Percentiles rank a stretch among this genome's conserved stretches.
phyloP scores from a whole-genome alignment of 2,797 vertebrate genomes.

The Poecilia wingei region DNA sequence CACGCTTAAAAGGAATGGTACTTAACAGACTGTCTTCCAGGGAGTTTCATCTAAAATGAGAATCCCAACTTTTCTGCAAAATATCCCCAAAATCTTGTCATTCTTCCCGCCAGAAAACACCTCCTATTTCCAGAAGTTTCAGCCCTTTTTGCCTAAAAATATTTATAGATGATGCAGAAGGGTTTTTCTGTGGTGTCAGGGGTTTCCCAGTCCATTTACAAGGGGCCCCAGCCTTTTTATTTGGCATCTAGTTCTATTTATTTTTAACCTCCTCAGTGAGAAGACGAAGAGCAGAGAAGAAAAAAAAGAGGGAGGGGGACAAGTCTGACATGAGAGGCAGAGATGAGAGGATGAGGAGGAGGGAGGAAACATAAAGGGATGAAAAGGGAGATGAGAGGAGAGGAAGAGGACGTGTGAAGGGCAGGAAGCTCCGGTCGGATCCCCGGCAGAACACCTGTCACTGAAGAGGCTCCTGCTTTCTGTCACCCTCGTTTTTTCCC shows the following conservation, averaged over 20 bases:
- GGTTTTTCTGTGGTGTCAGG: slow-evolving; percentile 37
- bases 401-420: slow-evolving; percentile 67
- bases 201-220: slow-evolving; percentile 38
- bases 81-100: background rate
- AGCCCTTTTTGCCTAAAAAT: slow-evolving; percentile 24
- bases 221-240: slow-evolving; percentile 40
- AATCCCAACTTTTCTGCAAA: slow-evolving; percentile 3
- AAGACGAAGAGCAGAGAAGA: slow-evolving; percentile 30
- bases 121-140: background rate
- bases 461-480: slow-evolving; percentile 77
- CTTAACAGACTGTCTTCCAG: slow-evolving; percentile 27
- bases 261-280: slow-evolving; percentile 40
- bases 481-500: slow-evolving; percentile 49
- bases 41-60: slow-evolving; percentile 16
- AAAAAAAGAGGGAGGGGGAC: slow-evolving; percentile 13
- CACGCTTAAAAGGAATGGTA: slow-evolving; percentile 30
- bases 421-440: slow-evolving; percentile 75
- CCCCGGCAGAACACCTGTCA: slow-evolving; percentile 78
- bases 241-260: slow-evolving; percentile 64
- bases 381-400: slow-evolving; percentile 37
- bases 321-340: slow-evolving; percentile 47
- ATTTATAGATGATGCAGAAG: background rate
- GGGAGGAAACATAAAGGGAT: slow-evolving; percentile 36
- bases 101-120: background rate
- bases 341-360: slow-evolving; percentile 45